Evolutionary conservation across 2,113 vertebrate genomes (phyloP).

Genomic region (Gobius niger): DNA sequence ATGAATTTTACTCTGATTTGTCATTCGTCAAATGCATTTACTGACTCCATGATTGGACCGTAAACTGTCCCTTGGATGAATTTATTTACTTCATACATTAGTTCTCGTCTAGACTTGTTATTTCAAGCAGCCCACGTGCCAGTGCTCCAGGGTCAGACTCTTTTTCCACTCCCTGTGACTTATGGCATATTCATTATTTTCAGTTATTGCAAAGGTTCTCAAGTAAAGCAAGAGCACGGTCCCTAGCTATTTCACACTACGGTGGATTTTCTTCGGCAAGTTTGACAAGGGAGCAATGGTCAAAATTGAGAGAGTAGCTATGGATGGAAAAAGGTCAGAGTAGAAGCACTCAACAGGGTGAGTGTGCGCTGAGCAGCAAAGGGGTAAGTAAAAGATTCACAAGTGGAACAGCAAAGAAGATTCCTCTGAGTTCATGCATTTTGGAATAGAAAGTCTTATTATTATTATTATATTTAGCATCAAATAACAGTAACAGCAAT

Average conservation of each 20-base stretch:
- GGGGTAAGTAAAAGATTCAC: conserved; percentile 26
- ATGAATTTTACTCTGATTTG: too few relatives aligned
- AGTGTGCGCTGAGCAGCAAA: conserved; percentile 6
- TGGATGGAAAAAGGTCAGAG: conserved; percentile 17
- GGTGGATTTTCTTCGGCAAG: conserved; percentile 11
- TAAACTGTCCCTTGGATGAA: too few relatives aligned
- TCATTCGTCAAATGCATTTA: too few relatives aligned
- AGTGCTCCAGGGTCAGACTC: too few relatives aligned
- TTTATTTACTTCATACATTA: too few relatives aligned
- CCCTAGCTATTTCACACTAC: conserved; percentile 41
- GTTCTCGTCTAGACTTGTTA: too few relatives aligned
- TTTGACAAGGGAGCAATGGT: conserved; percentile 29
- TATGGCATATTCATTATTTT: conserved; percentile 23
- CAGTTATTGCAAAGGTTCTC: conserved; percentile 21
- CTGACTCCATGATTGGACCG: too few relatives aligned
- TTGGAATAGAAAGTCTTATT: too few relatives aligned
- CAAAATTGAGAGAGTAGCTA: conserved; percentile 4
- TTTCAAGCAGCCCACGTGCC: too few relatives aligned
- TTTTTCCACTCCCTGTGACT: conserved; percentile 13
- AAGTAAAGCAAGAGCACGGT: conserved; percentile 18
- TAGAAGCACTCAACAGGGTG: conserved; percentile 2
- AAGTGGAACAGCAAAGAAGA: not conserved
- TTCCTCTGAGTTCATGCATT: too few relatives aligned
- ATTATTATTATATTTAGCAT: too few relatives aligned
- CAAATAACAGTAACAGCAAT: too few relatives aligned